Percentiles rank a stretch among this genome's conserved stretches.
phyloP scores from a whole-genome alignment of 2,888 invertebrate genomes.

The Agrochola lota region DNA sequence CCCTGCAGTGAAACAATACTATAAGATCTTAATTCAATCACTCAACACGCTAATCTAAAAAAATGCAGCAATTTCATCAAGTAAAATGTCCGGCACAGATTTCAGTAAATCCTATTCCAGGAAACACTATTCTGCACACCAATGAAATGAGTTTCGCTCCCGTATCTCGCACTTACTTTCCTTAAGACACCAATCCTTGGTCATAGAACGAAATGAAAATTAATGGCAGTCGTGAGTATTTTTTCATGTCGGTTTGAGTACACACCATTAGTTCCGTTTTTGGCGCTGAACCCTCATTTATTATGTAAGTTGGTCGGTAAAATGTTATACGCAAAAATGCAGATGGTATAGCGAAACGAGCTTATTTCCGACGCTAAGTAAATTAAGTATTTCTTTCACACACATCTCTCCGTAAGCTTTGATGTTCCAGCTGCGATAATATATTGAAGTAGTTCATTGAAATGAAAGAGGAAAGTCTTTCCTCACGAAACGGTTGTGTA shows the following conservation, averaged over 20 bases:
- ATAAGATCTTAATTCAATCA: background rate
- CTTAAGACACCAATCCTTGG: constrained; percentile 86
- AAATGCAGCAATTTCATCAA: constrained; percentile 42
- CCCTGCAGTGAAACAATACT: background rate
- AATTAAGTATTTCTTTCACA: constrained; percentile 63
- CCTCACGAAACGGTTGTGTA: constrained; percentile 22
- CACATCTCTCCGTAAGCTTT: constrained; percentile 64
- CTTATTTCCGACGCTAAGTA: constrained; percentile 68
- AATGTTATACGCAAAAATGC: constrained; percentile 80
- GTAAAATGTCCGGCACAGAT: constrained; percentile 49
- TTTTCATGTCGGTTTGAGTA: constrained; percentile 90
- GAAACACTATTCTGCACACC: constrained; percentile 66
- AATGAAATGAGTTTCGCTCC: constrained; percentile 71
- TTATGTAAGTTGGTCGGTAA: constrained; percentile 85
- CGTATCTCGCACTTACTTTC: constrained; percentile 75
- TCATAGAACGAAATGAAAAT: constrained; percentile 89
- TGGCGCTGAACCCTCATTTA: constrained; percentile 88
- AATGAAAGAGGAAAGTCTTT: constrained; percentile 40
- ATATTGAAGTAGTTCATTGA: constrained; percentile 51
- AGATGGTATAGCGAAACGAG: constrained; percentile 76
- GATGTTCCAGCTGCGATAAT: constrained; percentile 61
- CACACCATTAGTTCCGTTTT: constrained; percentile 89
- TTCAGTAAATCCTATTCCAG: constrained; percentile 60
- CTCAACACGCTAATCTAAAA: constrained; percentile 8
- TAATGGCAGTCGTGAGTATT: constrained; percentile 89